Evolutionary conservation across 2,888 invertebrate species (phyloP).

Genomic region (Agrochola lota): DNA sequence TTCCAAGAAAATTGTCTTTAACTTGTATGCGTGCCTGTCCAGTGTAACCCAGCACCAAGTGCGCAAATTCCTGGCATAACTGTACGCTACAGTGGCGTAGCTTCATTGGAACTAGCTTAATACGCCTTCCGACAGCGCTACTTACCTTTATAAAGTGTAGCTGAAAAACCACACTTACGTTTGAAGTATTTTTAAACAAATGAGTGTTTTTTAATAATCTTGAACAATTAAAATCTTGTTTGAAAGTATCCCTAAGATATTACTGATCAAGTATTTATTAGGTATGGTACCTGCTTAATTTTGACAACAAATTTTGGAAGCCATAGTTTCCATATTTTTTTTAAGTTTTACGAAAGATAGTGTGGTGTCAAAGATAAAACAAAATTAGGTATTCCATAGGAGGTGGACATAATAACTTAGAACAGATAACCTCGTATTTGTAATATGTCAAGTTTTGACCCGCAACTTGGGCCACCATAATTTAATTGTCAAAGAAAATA

Average conservation of each 20-base stretch:
- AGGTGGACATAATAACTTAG: neutral
- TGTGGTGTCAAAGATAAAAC: neutral
- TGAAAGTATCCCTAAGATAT: neutral
- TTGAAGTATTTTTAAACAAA: neutral
- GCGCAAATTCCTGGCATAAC: constrained; percentile 83
- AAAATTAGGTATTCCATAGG: neutral
- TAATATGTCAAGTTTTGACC: too few species aligned
- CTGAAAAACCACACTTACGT: neutral
- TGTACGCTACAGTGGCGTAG: constrained; percentile 64
- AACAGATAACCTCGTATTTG: neutral
- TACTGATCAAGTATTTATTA: neutral
- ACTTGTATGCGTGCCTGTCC: constrained; percentile 68
- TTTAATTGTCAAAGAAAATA: neutral
- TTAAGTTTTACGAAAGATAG: neutral
- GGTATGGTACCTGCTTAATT: too few species aligned
- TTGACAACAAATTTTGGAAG: neutral
- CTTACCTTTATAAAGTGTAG: neutral
- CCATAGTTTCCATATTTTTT: neutral
- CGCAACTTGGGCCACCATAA: neutral
- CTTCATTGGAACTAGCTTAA: constrained; percentile 61
- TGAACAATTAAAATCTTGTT: neutral
- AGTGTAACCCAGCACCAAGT: constrained; percentile 66
- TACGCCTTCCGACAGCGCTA: constrained; percentile 41
- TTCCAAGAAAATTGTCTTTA: neutral
- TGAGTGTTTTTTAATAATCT: neutral